Percentiles rank a stretch among this genome's conserved stretches.
Evolutionary conservation across 2,113 vertebrate genomes (phyloP).

Genomic region (Cricetomys ansorgei): DNA sequence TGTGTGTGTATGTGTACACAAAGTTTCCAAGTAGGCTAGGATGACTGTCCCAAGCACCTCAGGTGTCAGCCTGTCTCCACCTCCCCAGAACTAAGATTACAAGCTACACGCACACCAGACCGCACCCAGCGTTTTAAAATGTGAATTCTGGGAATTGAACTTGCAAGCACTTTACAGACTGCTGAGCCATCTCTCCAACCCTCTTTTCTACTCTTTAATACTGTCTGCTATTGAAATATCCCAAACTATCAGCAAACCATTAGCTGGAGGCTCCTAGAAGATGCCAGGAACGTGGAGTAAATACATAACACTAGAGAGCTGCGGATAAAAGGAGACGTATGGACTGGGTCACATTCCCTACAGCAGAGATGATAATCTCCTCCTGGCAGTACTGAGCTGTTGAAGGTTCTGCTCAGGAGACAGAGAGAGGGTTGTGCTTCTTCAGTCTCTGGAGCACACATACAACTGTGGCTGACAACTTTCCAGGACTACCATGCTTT

Average conservation of each 20-base stretch:
- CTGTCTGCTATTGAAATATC: neutral
- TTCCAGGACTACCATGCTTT: neutral
- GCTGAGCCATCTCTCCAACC: neutral
- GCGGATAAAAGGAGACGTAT: neutral
- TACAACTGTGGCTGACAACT: neutral
- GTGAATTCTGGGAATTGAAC: neutral
- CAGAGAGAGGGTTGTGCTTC: accelerated
- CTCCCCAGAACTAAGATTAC: neutral
- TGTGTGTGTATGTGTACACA: neutral
- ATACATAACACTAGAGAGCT: neutral
- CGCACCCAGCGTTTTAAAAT: neutral
- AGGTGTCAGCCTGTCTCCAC: neutral
- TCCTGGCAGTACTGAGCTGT: neutral
- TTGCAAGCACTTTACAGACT: neutral
- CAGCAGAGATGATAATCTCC: neutral
- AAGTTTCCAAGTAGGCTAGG: neutral
- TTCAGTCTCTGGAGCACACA: neutral
- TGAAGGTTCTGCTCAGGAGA: neutral
- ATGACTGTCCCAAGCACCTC: neutral
- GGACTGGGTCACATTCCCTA: neutral
- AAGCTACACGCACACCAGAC: too few species aligned
- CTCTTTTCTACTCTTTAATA: neutral
- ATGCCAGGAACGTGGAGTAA: neutral
- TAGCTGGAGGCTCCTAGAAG: neutral
- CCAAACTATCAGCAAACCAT: neutral